Evolutionary conservation across 2,113 vertebrate genomes (phyloP).

Genomic region (Onychostoma macrolepis): DNA sequence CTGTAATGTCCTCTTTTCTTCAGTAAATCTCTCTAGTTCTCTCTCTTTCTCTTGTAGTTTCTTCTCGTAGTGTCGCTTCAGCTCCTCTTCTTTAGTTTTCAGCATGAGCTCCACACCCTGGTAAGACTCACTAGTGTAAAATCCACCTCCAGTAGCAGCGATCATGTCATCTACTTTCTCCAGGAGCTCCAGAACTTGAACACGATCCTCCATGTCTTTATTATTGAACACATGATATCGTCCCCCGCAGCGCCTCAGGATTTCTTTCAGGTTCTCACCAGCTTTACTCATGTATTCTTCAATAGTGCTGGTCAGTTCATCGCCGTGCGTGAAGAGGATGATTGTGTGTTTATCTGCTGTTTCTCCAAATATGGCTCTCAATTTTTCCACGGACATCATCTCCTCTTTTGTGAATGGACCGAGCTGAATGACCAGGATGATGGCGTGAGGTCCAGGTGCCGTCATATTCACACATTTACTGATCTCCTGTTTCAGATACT

Average conservation of each 20-base stretch:
- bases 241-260: neutral
- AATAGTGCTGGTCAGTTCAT: neutral
- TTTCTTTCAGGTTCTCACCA: neutral
- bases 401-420: neutral
- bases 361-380: constrained; percentile 31
- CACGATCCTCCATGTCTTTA: neutral
- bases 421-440: neutral
- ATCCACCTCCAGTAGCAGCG: neutral
- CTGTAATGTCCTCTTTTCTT: neutral
- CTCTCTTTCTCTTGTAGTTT: neutral
- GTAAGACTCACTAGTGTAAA: neutral
- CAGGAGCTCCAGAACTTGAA: neutral
- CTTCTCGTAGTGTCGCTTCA: neutral
- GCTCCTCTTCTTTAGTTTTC: neutral
- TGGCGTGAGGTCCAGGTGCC: constrained; percentile 39
- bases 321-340: neutral
- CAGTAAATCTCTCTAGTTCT: neutral
- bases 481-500: neutral
- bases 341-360: constrained; percentile 36
- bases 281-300: neutral
- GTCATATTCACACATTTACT: constrained; percentile 14
- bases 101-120: neutral
- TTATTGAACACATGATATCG: neutral
- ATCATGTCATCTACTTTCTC: neutral
- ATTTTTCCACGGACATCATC: neutral